Evolutionary conservation across 2,888 invertebrate species (phyloP).

Genomic region (Oxytorus armatus): DNA sequence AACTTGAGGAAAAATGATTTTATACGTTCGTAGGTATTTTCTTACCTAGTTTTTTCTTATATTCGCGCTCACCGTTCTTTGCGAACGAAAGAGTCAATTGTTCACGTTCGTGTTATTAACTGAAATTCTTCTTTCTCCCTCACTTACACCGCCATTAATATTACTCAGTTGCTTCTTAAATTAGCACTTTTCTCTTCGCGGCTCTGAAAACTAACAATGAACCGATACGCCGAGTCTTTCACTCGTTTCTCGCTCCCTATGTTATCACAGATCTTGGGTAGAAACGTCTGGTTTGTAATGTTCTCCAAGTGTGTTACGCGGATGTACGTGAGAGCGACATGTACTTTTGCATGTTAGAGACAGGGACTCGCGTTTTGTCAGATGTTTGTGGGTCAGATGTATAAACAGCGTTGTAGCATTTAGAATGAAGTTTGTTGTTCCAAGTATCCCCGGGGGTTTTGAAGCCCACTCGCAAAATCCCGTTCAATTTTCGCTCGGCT

Average conservation of each 20-base stretch:
- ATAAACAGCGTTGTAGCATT: conserved; percentile 34
- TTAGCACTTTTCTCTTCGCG: conserved; percentile 21
- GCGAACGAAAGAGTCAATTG: neutral
- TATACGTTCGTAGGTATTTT: too few relatives aligned
- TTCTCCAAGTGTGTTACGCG: neutral
- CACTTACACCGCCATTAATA: conserved; percentile 13
- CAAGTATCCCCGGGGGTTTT: conserved; percentile 53
- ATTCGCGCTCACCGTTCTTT: too few relatives aligned
- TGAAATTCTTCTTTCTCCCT: neutral
- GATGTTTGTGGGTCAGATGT: conserved; percentile 24
- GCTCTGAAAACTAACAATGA: conserved; percentile 37
- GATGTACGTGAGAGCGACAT: conserved; percentile 6
- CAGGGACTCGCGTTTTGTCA: conserved; percentile 5
- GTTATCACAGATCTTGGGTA: conserved; percentile 29
- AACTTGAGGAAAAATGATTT: too few relatives aligned
- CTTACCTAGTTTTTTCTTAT: too few relatives aligned
- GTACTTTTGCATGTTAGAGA: conserved; percentile 13
- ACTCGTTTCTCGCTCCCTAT: neutral
- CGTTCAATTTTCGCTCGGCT: conserved; percentile 37
- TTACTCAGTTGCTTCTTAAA: conserved; percentile 12
- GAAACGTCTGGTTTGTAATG: conserved; percentile 11
- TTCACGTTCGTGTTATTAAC: neutral
- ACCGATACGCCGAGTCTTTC: conserved; percentile 23
- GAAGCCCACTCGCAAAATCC: conserved; percentile 20
- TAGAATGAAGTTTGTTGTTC: conserved; percentile 56